Base-by-base conservation (phyloP, 2,797 vertebrate genomes). In the Crocodylus rhombifer region DNA sequence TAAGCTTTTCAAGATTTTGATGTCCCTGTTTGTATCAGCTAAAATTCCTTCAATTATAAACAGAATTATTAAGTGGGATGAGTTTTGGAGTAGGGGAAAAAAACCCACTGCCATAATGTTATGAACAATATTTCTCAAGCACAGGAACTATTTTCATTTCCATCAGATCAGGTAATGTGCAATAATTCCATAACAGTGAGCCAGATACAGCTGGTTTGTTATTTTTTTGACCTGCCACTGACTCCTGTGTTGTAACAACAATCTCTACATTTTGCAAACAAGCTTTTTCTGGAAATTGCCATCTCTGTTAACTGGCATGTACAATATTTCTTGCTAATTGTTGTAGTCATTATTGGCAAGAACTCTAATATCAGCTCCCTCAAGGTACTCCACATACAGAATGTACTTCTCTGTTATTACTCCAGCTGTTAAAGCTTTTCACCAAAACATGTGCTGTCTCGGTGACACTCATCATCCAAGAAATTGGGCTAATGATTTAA, bases 211-310 rank as follows among this genome's bases (percentile, higher is more conserved):
- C 76, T 74, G 28, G 16, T 82, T 95, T 84, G 51, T 33, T 82
- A 6, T 69, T 89, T 96, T 86, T 56, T 3, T 86, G 84, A 83
- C 58, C 90, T 94, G 90, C 92, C 82, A 69, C 78, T 74, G 69
- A n/a, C 26, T 92, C 18, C 18, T 61, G n/a, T 57, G 51, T 21
- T 83, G 57, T 26, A 78, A 18, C 60, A 36, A 63, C 18, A 93
- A 56, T 21, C 60, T 87, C 77, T 60, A 71, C 80, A 86, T 61
- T 58, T 30, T 85, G 12, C 1, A 1, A 62, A 90, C 28, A 30
- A 25, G 4, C 6, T 78, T 93, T 62, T 26, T 5, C 14, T 82
- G 42, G 25, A 88, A 96, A 60, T 83, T 30, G 15, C 17, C 36
- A 18, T 14, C 56, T 83, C 17, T 4, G 55, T 71, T 30, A 42